phyloP scores from a whole-genome alignment of 2,888 invertebrate species.

The Papilio elwesi region DNA sequence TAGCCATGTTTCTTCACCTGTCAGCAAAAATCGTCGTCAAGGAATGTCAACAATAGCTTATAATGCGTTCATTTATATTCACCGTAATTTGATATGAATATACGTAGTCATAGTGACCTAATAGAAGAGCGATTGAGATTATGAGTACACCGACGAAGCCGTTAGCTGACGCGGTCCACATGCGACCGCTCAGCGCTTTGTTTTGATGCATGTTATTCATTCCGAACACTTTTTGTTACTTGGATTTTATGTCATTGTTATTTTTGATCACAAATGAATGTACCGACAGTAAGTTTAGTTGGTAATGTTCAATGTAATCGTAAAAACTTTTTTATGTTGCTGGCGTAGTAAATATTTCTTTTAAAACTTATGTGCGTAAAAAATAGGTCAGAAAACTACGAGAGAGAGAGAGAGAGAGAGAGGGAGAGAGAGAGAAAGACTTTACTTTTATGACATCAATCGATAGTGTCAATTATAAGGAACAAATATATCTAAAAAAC shows the following conservation, averaged over 20 bases:
- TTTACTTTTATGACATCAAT: too few relatives aligned
- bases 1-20: too few relatives aligned
- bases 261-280: slow-evolving; percentile 6
- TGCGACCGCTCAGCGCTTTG: background rate
- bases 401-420: too few relatives aligned
- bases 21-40: too few relatives aligned
- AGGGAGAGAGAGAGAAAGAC: too few relatives aligned
- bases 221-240: background rate
- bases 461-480: too few relatives aligned
- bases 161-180: slow-evolving; percentile 10
- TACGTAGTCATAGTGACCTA: slow-evolving; percentile 31
- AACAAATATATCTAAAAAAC: too few relatives aligned
- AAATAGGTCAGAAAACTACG: too few relatives aligned
- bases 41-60: background rate
- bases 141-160: slow-evolving; percentile 25
- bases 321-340: too few relatives aligned
- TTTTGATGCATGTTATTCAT: background rate
- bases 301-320: background rate
- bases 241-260: slow-evolving; percentile 22
- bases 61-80: background rate
- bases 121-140: slow-evolving; percentile 38
- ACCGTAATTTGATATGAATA: slow-evolving; percentile 34
- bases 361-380: too few relatives aligned
- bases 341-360: too few relatives aligned
- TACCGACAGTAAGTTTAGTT: slow-evolving; percentile 1